These are phyloP conservation scores for Maniola hyperantus DNA, from an alignment of 2,888 invertebrate genomes.

Conservation along the genomic window DNA sequence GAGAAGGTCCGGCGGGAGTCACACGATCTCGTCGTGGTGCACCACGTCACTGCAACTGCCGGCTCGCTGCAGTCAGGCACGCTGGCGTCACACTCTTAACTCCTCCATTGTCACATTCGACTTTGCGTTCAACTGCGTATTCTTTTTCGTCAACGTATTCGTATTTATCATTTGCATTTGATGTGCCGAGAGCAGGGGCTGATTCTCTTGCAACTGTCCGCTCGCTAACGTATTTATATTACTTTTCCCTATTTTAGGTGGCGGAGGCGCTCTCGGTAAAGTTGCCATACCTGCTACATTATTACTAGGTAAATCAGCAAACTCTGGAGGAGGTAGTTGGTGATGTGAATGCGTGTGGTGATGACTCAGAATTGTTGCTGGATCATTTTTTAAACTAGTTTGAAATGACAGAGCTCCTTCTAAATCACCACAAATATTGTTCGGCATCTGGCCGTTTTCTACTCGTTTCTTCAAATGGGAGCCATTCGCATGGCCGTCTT, in stretches of 20 bases:
- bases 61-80: constrained; percentile 81
- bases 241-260: constrained; percentile 86
- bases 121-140: constrained; percentile 85
- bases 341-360: constrained; percentile 90
- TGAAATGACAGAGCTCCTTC: constrained; percentile 82
- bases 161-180: constrained; percentile 91
- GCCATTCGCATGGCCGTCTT: constrained; percentile 78
- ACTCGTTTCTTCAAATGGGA: constrained; percentile 86
- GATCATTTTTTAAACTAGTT: constrained; percentile 85
- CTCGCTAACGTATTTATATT: constrained; percentile 82
- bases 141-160: constrained; percentile 89
- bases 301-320: constrained; percentile 90
- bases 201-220: constrained; percentile 85
- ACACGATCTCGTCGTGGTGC: constrained; percentile 79
- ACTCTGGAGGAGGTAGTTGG: constrained; percentile 91
- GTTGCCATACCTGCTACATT: constrained; percentile 82
- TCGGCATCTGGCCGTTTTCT: constrained; percentile 94
- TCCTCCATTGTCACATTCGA: constrained; percentile 88
- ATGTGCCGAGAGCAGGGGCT: constrained; percentile 87
- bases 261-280: constrained; percentile 88
- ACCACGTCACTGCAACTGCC: constrained; percentile 80
- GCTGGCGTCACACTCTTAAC: constrained; percentile 90
- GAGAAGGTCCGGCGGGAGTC: constrained; percentile 81
- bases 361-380: constrained; percentile 88
- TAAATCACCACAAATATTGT: constrained; percentile 93